Base-by-base conservation (phyloP, 2,113 vertebrate species). In the Phrynosoma blainvillii region DNA sequence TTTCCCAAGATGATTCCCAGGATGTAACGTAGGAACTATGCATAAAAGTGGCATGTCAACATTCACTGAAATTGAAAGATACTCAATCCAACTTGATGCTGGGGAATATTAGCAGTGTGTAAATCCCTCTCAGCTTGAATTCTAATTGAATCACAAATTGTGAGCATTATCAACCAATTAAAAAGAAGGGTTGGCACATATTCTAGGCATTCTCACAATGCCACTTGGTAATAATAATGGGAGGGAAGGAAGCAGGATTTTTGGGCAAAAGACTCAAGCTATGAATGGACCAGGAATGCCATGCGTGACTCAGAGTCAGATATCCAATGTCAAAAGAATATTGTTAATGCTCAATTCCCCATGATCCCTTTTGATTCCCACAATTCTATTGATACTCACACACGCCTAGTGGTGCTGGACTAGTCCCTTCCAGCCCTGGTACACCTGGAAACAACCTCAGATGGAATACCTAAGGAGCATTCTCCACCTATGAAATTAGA, bases 1-100 rank as follows among this genome's bases (percentile, higher is more conserved):
- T 21, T 59, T 56, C 73, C 81, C 42, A 70, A 78, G 77, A 40
- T 68, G 87, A 88, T 83, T 74, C 42, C 73, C 42, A 56, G 62
- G 62, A 78, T 14, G 21, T 40, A 68, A 42, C 25, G 10, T 40
- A 81, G 18, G 42, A n/a, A 77, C 13, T 20, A 78, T 77, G 73
- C 73, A 70, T 70, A n/a, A 27, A 87, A 87, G 82, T 76, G 71
- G 47, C n/a, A 54, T 6, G 27, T 14, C 52, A 71, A 73, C n/a
- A 59, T 80, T 71, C 36, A n/a, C 47, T 40, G 66, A 65, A 73
- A 71, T 5, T 36, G 42, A 79, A 86, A 79, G 23, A 80, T 23
- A 71, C 40, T 79, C 52, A 59, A 20, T 23, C 68, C 32, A 56
- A 77, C 77, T 66, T 85, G 77, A 47, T 59, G 56, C 52, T 40